phyloP scores from a whole-genome alignment of 2,113 vertebrate species.

The Oryzias curvinotus region DNA sequence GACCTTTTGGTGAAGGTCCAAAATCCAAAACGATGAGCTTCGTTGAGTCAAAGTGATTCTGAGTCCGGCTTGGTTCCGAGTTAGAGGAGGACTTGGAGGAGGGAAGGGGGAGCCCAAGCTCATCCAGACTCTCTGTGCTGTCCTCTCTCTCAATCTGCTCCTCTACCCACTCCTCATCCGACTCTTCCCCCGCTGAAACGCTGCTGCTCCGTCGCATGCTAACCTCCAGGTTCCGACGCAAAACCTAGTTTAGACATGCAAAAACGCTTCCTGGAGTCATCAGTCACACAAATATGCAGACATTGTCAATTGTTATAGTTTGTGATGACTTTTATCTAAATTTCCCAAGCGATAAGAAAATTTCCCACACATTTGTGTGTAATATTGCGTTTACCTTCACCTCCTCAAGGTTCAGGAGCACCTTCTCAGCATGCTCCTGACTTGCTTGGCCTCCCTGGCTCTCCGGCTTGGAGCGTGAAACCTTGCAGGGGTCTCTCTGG shows the following conservation, averaged over 20 bases:
- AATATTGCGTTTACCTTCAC: conserved; percentile 74
- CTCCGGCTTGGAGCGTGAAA: conserved; percentile 50
- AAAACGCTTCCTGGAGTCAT: conserved; percentile 28
- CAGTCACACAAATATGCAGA: background rate
- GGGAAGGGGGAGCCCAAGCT: conserved; percentile 65
- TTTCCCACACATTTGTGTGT: conserved; percentile 4
- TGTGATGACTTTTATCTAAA: no score
- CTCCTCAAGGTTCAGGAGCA: conserved; percentile 80
- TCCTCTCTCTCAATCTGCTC: conserved; percentile 81
- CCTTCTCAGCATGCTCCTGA: conserved; percentile 71
- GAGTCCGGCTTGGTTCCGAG: conserved; percentile 39
- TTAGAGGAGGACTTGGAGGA: conserved; percentile 63
- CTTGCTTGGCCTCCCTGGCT: conserved; percentile 47
- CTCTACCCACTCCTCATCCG: conserved; percentile 87
- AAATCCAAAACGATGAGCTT: conserved; percentile 83
- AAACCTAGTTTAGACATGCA: conserved; percentile 68
- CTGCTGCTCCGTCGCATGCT: conserved; percentile 72
- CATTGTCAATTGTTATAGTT: background rate
- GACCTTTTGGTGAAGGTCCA: conserved; percentile 79
- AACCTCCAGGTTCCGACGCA: conserved; percentile 82
- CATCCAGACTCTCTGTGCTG: conserved; percentile 70
- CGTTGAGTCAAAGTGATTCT: conserved; percentile 57
- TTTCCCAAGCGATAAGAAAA: background rate
- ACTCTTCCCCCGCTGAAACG: conserved; percentile 81
- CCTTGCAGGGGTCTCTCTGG: conserved; percentile 43